phyloP scores from a whole-genome alignment of 1,140 invertebrate genomes.

The Drosophila orosa region DNA sequence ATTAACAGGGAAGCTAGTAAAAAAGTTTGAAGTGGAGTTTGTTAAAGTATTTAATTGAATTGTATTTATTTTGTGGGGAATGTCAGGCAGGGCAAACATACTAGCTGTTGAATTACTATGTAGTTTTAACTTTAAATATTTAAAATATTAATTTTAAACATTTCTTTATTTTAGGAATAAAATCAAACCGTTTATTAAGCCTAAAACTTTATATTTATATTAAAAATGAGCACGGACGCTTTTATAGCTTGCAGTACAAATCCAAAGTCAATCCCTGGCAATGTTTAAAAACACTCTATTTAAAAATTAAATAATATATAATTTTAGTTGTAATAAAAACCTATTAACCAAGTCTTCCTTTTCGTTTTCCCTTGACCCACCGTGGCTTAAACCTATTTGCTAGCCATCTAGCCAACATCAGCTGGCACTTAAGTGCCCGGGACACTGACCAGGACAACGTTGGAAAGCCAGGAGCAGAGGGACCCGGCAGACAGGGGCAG shows the following conservation, averaged over 20 bases:
- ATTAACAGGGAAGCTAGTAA: background rate
- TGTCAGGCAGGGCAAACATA: too few relatives aligned
- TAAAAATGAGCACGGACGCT: too few relatives aligned
- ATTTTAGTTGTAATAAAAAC: background rate
- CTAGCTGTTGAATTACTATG: too few relatives aligned
- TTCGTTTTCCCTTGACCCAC: background rate
- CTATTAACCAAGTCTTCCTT: accelerated
- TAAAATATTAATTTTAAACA: too few relatives aligned
- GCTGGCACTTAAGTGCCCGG: slow-evolving; percentile 59
- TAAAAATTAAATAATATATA: background rate
- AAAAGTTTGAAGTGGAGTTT: background rate
- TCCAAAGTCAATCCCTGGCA: too few relatives aligned
- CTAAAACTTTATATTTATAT: too few relatives aligned
- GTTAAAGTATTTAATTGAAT: background rate
- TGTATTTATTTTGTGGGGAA: background rate
- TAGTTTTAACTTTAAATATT: too few relatives aligned
- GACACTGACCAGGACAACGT: slow-evolving; percentile 39
- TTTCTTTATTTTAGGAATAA: too few relatives aligned
- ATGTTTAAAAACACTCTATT: too few relatives aligned
- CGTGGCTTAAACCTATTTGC: slow-evolving; percentile 26
- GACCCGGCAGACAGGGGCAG: background rate
- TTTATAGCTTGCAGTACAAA: too few relatives aligned
- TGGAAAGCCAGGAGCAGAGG: background rate
- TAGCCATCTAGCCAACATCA: slow-evolving; percentile 37
- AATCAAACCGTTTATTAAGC: too few relatives aligned